Conservation (phyloP, 1,140 invertebrate species). For the Drosophila mayri region DNA sequence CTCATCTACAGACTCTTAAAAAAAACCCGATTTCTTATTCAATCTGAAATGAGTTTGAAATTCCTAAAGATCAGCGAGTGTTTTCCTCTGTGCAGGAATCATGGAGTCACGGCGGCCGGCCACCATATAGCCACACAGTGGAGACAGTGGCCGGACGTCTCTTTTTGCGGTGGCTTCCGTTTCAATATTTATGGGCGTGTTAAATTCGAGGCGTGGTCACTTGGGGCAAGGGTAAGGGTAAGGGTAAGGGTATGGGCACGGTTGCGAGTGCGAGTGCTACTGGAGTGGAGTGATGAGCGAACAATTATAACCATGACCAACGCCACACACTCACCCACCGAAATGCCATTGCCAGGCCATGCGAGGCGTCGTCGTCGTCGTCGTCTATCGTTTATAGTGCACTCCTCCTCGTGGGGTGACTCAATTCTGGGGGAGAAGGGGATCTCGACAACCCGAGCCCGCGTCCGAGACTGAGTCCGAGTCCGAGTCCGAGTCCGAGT, state of each 20-base stretch:
- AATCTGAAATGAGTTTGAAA: too few relatives aligned
- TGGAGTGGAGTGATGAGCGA: slow-evolving; percentile 59
- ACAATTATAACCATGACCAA: slow-evolving; percentile 69
- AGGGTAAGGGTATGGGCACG: background rate
- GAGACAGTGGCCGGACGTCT: slow-evolving; percentile 48
- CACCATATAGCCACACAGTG: background rate
- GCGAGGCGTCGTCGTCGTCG: slow-evolving; percentile 7
- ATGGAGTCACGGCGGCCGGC: background rate
- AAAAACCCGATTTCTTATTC: too few relatives aligned
- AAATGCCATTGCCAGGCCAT: slow-evolving; percentile 18
- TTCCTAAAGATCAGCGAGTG: background rate
- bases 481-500: background rate
- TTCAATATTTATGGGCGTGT: slow-evolving; percentile 53
- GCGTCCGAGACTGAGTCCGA: background rate
- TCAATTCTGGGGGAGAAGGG: slow-evolving; percentile 20
- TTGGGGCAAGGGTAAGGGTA: slow-evolving; percentile 11
- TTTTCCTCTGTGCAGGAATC: background rate
- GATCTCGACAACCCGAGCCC: background rate
- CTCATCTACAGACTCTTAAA: too few relatives aligned
- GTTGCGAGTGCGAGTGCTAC: background rate
- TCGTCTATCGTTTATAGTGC: slow-evolving; percentile 36
- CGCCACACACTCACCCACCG: slow-evolving; percentile 40
- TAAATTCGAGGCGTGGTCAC: slow-evolving; percentile 55
- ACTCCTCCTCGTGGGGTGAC: slow-evolving; percentile 44
- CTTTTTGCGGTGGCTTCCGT: slow-evolving; percentile 40